phyloP scores from a whole-genome alignment of 1,140 invertebrate species.

The Cyclargus thomasi region DNA sequence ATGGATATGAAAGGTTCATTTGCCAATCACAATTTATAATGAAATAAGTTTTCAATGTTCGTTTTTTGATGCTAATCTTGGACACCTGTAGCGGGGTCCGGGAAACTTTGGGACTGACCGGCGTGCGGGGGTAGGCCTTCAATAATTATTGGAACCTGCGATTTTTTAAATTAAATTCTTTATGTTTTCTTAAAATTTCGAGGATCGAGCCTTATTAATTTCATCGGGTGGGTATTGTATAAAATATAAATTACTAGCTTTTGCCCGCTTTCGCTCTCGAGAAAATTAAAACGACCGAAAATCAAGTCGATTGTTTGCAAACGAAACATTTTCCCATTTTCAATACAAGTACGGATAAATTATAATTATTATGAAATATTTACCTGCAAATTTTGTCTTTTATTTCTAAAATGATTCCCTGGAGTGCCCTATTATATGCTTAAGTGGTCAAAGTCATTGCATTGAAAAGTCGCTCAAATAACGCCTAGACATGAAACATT shows the following conservation, averaged over 20 bases:
- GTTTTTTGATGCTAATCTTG: conserved; percentile 4
- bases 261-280: no score
- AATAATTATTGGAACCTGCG: neutral
- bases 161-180: neutral
- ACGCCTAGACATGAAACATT: neutral
- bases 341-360: no score
- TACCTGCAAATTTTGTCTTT: neutral
- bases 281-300: no score
- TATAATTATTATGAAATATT: no score
- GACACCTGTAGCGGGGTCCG: neutral
- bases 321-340: no score
- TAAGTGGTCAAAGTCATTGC: conserved; percentile 1
- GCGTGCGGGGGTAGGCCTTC: neutral
- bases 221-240: no score
- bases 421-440: neutral
- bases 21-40: neutral
- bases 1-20: neutral
- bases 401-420: neutral
- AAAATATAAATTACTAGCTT: no score
- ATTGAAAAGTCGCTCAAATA: neutral
- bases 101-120: neutral
- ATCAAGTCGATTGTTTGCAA: no score
- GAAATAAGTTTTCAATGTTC: conserved; percentile 6
- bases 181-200: no score
- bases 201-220: no score